Base-by-base conservation (phyloP, 2,888 invertebrate species). In the Chrysina gloriosa region DNA sequence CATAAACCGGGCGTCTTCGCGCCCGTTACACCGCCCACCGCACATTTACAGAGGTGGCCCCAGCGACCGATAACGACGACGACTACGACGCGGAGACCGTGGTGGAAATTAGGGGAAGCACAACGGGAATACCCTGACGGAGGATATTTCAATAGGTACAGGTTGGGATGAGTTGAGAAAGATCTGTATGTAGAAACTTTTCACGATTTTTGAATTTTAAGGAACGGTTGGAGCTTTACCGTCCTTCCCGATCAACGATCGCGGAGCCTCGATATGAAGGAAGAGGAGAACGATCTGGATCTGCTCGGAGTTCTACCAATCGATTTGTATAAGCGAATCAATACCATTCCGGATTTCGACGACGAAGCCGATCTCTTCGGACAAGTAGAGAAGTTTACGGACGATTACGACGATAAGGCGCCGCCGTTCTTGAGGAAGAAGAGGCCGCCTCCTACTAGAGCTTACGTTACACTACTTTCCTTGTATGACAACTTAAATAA, bases 401-500 rank as follows among this genome's bases (percentile, higher is more conserved):
- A 76, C 63, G 75, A 77, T 50, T 82, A 80, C 69, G 82, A 82
- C 58, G 82, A 83, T 69, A 48, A 52, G 3, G 42, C 29, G 2
- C 74, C 73, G 50, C 79, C 78, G 25, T 82, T 83, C 71, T 73
- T 84, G 69, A 82, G 82, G 67, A 80, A 85, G 0, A 82, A 84
- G n/a, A 87, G 86, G 75, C 82, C 84, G 0, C 88, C 89, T 48
- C 83, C 88, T 1, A 89, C 87, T 0, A 82, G 84, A 0, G 86
- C 90, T 0, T 88, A 89, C 68, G 83, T 89, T 56, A 85, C 89
- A 50, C 79, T 90, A 54, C 78, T 89, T 67, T 81, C 87, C 19
- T 77, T 90, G 27, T 90, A 90, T 76, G 90, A 90, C 73, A 83
- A 87, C 3, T 75, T 90, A 54, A 90, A 89, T 77, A 87, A 90